Conservation (phyloP, 1,140 invertebrate genomes). For the Trypoxylus dichotomus region DNA sequence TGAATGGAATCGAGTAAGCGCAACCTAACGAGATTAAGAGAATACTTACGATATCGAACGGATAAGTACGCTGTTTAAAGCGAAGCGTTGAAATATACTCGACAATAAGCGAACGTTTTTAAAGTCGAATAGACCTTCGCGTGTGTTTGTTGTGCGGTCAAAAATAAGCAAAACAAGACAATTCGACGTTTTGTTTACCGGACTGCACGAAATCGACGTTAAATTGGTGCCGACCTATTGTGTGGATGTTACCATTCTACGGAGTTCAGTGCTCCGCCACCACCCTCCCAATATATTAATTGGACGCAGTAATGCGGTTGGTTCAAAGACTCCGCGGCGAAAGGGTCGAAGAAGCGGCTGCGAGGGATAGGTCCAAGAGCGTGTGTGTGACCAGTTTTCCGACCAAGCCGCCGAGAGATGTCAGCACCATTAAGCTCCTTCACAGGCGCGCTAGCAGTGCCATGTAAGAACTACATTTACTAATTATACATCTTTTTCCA, state of each 20-base stretch:
- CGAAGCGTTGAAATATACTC: background rate
- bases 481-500: background rate
- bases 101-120: background rate
- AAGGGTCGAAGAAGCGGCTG: constrained; percentile 17
- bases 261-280: background rate
- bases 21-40: background rate
- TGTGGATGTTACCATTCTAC: background rate
- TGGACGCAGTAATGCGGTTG: constrained; percentile 8
- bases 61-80: background rate
- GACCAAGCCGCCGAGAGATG: constrained; percentile 20
- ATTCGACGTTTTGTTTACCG: background rate
- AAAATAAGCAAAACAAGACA: background rate
- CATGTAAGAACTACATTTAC: constrained; percentile 6
- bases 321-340: constrained; percentile 27
- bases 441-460: constrained; percentile 27
- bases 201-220: background rate
- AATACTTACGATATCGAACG: background rate
- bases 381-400: constrained; percentile 17
- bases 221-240: background rate
- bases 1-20: background rate
- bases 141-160: background rate
- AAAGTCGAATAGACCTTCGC: background rate
- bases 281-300: background rate
- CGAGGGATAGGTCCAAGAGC: constrained; percentile 19
- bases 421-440: constrained; percentile 10